These are phyloP conservation scores for Muscicapa comitata DNA, from an alignment of 2,797 vertebrate genomes.

Conservation along the genomic window DNA sequence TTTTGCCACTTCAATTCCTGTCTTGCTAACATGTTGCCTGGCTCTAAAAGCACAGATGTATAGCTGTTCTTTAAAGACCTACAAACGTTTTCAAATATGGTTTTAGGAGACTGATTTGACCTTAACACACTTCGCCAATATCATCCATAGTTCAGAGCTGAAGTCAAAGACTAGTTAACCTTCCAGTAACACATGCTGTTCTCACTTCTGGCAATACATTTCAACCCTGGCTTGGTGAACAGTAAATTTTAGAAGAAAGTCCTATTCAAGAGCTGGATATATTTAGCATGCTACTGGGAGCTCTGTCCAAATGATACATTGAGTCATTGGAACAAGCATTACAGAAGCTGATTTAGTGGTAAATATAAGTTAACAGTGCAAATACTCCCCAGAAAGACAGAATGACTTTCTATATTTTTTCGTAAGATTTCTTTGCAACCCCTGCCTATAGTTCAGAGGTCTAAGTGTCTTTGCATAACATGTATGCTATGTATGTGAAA, in stretches of 20 bases:
- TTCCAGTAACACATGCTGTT: background rate
- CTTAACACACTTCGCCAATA: background rate
- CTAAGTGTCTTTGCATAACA: background rate
- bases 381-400: background rate
- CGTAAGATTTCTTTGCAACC: background rate
- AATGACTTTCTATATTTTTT: background rate
- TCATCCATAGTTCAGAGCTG: background rate
- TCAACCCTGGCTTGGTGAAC: background rate
- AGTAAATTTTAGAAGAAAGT: constrained; percentile 3
- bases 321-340: constrained; percentile 3
- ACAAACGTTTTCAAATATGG: background rate
- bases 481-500: background rate
- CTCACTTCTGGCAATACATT: background rate
- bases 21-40: background rate
- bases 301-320: constrained; percentile 22
- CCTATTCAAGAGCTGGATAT: background rate
- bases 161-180: background rate
- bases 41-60: background rate
- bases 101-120: constrained; percentile 6
- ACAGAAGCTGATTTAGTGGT: constrained; percentile 6
- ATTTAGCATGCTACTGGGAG: constrained; percentile 9
- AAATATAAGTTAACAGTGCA: background rate
- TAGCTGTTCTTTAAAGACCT: background rate
- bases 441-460: background rate
- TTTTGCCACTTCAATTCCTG: background rate